A percentile compares a stretch with the other conserved stretches of the same genome.
Evolutionary conservation across 2,113 vertebrate species (phyloP).

Genomic region (Poeciliopsis occidentalis): DNA sequence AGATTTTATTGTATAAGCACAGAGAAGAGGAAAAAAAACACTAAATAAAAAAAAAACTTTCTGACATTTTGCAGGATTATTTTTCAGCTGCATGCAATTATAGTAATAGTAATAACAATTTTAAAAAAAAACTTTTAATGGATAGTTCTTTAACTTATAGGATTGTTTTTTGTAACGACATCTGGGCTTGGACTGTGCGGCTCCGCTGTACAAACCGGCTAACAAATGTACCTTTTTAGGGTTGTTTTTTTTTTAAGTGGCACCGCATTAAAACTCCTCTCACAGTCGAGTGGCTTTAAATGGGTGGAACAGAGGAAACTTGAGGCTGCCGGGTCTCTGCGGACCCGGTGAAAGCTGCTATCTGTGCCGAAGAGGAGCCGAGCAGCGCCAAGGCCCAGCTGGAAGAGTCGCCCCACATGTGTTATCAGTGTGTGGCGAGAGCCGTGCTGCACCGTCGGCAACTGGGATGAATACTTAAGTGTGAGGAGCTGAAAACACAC

Average conservation of each 20-base stretch:
- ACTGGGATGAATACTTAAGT: constrained; percentile 60
- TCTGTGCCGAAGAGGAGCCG: constrained; percentile 58
- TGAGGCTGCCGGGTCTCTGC: constrained; percentile 68
- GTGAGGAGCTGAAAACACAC: constrained; percentile 22
- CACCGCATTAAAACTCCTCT: constrained; percentile 71
- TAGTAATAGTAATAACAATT: background rate
- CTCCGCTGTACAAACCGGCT: constrained; percentile 43
- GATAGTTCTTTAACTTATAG: constrained; percentile 30
- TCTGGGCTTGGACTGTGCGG: constrained; percentile 11
- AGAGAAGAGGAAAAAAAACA: no score
- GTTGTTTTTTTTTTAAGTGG: constrained; percentile 64
- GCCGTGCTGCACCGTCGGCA: constrained; percentile 59
- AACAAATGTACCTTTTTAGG: constrained; percentile 58
- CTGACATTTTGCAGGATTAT: background rate
- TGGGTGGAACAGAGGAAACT: constrained; percentile 63
- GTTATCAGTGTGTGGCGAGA: constrained; percentile 56
- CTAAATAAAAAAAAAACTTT: background rate
- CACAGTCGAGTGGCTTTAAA: constrained; percentile 71
- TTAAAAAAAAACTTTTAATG: background rate
- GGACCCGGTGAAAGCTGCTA: constrained; percentile 69
- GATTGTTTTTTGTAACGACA: constrained; percentile 29
- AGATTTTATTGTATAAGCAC: no score
- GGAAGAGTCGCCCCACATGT: constrained; percentile 65
- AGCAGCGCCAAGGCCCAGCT: constrained; percentile 59
- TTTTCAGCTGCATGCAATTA: no score